Percentiles rank a stretch among this genome's conserved stretches.
phyloP scores from a whole-genome alignment of 2,113 vertebrate species.

The Lonchura striata region DNA sequence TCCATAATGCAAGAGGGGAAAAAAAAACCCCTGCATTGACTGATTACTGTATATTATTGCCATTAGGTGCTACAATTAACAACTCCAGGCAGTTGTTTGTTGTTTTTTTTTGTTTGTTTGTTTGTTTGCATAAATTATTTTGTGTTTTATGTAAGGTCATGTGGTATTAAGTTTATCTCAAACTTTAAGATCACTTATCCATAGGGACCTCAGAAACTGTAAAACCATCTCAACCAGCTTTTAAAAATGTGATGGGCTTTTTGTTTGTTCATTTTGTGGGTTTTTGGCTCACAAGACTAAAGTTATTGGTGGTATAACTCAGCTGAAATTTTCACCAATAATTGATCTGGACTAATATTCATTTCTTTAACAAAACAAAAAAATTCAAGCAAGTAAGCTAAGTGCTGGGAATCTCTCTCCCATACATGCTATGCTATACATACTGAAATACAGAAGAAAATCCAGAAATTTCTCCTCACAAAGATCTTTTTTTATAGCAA shows the following conservation, averaged over 20 bases:
- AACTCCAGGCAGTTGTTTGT: neutral
- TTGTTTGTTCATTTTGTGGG: neutral
- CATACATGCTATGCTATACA: neutral
- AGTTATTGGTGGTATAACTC: neutral
- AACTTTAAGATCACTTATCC: neutral
- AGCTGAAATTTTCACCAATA: neutral
- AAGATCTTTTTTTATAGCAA: neutral
- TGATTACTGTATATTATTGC: neutral
- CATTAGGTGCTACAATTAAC: neutral
- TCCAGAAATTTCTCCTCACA: neutral
- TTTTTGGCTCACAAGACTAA: neutral
- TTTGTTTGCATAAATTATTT: neutral
- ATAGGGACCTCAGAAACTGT: neutral
- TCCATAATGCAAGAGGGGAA: neutral
- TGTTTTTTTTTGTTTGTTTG: neutral
- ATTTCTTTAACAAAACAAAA: constrained; percentile 4
- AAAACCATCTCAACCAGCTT: neutral
- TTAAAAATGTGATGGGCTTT: neutral
- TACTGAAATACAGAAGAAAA: neutral
- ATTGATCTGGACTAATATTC: neutral
- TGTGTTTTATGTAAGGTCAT: neutral
- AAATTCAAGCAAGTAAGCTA: neutral
- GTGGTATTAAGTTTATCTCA: neutral
- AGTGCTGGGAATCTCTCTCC: neutral
- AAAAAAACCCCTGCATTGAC: neutral